A percentile compares a stretch with the other conserved stretches of the same genome.
Evolutionary conservation across 2,888 invertebrate species (phyloP).

Genomic region (Omphaloscelis lunosa): DNA sequence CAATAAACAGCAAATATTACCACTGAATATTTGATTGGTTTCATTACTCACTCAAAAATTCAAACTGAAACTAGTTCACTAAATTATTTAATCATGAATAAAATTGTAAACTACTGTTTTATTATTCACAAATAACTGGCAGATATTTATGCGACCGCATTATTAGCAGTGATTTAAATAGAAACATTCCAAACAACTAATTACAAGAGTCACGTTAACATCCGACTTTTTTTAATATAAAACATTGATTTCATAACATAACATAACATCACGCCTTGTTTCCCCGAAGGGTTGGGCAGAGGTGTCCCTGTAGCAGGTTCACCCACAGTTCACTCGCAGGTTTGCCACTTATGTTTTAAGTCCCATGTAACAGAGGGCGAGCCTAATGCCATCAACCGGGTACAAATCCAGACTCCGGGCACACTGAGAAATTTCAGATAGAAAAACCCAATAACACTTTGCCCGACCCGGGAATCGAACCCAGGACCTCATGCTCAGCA

Average conservation of each 20-base stretch:
- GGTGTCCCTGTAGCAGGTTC: too few species aligned
- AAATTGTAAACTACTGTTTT: slow-evolving; percentile 21
- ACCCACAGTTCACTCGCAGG: too few species aligned
- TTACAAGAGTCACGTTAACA: slow-evolving; percentile 4
- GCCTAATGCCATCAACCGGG: too few species aligned
- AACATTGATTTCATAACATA: slow-evolving; percentile 22
- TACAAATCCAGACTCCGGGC: too few species aligned
- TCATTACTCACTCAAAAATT: slow-evolving; percentile 12
- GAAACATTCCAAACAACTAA: slow-evolving; percentile 9
- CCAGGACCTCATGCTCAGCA: too few species aligned
- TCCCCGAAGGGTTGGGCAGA: too few species aligned
- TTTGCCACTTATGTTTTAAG: too few species aligned
- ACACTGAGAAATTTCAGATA: too few species aligned
- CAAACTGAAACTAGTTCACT: slow-evolving; percentile 23
- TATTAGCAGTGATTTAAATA: slow-evolving; percentile 15
- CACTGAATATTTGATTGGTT: slow-evolving; percentile 20
- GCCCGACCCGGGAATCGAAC: too few species aligned
- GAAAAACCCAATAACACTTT: too few species aligned
- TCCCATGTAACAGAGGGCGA: too few species aligned
- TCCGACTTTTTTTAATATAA: not conserved
- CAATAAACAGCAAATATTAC: not conserved
- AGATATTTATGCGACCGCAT: slow-evolving; percentile 18
- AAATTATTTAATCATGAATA: slow-evolving; percentile 39
- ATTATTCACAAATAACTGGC: slow-evolving; percentile 39
- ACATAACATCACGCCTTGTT: too few species aligned